Evolutionary conservation across 1,140 invertebrate genomes (phyloP).

Genomic region (Drosophila ogumai): DNA sequence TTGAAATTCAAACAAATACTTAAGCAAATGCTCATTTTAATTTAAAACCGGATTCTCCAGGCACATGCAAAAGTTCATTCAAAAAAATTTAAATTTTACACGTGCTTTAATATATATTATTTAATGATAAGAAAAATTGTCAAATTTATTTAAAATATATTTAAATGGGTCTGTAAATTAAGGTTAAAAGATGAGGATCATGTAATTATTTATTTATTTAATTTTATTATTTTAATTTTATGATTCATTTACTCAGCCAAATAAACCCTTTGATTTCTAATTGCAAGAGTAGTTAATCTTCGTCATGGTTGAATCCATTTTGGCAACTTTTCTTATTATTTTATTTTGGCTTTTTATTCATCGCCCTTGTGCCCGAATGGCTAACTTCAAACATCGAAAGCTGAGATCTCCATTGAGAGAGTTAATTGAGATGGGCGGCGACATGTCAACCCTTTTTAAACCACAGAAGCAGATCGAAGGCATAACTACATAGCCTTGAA

Average conservation of each 20-base stretch:
- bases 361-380: conserved; percentile 41
- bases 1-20: not conserved
- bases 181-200: not conserved
- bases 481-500: conserved; percentile 15
- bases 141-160: not conserved
- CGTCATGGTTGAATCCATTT: conserved; percentile 1
- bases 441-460: conserved; percentile 33
- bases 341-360: conserved; percentile 13
- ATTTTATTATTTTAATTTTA: not conserved
- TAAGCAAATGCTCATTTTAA: not conserved
- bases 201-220: not conserved
- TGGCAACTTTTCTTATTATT: conserved; percentile 13
- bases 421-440: conserved; percentile 9
- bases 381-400: conserved; percentile 20
- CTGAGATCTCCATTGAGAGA: conserved; percentile 12
- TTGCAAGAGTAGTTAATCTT: conserved; percentile 19
- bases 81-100: not conserved
- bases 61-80: not conserved
- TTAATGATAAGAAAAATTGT: not conserved
- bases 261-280: conserved; percentile 2
- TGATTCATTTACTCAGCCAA: not conserved
- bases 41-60: not conserved
- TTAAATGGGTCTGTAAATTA: not conserved
- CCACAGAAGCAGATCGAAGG: conserved; percentile 1
- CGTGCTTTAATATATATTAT: not conserved